Conservation (phyloP, 2,797 vertebrate genomes). For the Streptopelia turtur region DNA sequence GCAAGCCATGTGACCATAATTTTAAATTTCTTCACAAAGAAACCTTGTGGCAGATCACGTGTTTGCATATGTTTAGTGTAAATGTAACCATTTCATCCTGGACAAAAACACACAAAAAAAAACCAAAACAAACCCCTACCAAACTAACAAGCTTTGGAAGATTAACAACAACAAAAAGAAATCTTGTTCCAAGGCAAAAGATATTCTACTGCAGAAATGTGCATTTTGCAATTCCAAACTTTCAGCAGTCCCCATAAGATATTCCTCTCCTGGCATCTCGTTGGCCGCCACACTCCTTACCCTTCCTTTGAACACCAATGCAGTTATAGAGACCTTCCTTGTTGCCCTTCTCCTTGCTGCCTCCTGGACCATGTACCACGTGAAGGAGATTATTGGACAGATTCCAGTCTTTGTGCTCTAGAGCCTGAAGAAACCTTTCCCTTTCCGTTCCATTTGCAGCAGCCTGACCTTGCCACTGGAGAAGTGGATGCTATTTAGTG, state of each 20-base stretch:
- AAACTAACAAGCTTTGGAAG: not conserved
- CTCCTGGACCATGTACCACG: not conserved
- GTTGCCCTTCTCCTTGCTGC: not conserved
- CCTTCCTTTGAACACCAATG: not conserved
- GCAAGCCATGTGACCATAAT: not conserved
- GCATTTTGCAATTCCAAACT: not conserved
- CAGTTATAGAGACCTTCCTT: not conserved
- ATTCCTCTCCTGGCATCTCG: too few relatives aligned
- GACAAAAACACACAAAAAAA: too few relatives aligned
- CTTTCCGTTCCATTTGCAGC: not conserved
- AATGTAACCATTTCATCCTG: not conserved
- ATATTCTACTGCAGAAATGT: not conserved
- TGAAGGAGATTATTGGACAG: not conserved
- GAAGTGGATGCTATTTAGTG: not conserved
- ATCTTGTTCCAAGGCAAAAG: not conserved
- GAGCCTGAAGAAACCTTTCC: not conserved
- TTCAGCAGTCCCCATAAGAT: not conserved
- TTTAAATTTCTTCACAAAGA: not conserved
- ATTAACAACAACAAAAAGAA: not conserved
- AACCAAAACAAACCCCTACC: too few relatives aligned
- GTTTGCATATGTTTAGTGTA: not conserved
- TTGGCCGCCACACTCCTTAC: rapidly evolving
- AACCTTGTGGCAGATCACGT: not conserved
- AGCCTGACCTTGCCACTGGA: not conserved
- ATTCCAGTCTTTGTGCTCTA: not conserved